Conservation (phyloP, 2,797 vertebrate species). For the Chrosomus eos region DNA sequence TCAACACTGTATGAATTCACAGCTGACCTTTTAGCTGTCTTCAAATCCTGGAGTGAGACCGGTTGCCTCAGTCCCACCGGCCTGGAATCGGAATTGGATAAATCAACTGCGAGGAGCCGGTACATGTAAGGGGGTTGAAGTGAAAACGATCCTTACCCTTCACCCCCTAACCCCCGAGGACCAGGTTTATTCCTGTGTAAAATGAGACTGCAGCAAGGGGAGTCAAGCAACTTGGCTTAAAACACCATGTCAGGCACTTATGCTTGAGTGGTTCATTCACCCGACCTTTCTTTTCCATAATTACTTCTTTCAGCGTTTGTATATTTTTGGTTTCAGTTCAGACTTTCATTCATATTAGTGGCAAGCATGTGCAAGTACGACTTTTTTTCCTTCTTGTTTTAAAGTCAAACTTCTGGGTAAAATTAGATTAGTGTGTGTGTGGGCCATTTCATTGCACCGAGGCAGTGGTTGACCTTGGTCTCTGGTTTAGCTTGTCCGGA, state of each 20-base stretch:
- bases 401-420: constrained; percentile 57
- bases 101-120: constrained; percentile 68
- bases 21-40: constrained; percentile 70
- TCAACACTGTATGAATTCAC: constrained; percentile 58
- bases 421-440: constrained; percentile 75
- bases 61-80: constrained; percentile 53
- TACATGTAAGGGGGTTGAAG: constrained; percentile 70
- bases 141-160: constrained; percentile 72
- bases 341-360: constrained; percentile 26
- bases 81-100: constrained; percentile 72
- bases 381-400: not conserved
- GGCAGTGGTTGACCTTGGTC: constrained; percentile 62
- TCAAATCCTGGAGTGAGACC: constrained; percentile 69
- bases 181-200: constrained; percentile 74
- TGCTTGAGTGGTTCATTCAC: constrained; percentile 59
- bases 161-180: constrained; percentile 67
- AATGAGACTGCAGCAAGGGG: constrained; percentile 73
- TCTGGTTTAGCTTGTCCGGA: constrained; percentile 64
- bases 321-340: constrained; percentile 34
- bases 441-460: constrained; percentile 60
- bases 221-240: constrained; percentile 66
- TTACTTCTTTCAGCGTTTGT: constrained; percentile 42
- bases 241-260: constrained; percentile 66
- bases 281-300: constrained; percentile 43
- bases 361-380: not conserved